phyloP scores from a whole-genome alignment of 2,113 vertebrate genomes.

The Nipponia nippon region DNA sequence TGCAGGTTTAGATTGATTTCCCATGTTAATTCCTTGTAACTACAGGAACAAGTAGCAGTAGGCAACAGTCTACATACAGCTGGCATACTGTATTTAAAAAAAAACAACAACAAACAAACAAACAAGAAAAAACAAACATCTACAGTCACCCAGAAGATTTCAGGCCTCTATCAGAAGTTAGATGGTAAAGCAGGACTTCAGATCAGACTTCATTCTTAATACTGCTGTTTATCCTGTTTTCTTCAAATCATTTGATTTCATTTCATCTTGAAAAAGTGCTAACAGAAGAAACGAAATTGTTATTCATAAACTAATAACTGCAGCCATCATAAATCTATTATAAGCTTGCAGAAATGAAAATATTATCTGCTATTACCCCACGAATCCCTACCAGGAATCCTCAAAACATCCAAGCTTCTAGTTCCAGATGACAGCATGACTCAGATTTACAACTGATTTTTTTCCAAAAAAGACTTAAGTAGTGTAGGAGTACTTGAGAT shows the following conservation, averaged over 20 bases:
- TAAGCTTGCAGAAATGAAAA: background rate
- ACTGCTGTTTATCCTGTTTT: background rate
- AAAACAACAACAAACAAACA: background rate
- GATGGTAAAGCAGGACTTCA: background rate
- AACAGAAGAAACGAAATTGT: background rate
- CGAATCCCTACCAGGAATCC: background rate
- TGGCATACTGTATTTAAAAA: background rate
- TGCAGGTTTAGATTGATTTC: background rate
- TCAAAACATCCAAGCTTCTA: background rate
- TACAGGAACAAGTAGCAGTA: background rate
- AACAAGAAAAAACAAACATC: background rate
- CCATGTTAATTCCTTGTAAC: background rate
- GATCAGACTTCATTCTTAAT: background rate
- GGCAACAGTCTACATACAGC: background rate
- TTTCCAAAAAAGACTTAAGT: background rate
- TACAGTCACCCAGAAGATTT: background rate
- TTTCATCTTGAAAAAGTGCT: background rate
- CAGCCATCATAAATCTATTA: background rate
- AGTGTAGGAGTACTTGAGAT: slow-evolving; percentile 17
- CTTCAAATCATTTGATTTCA: background rate
- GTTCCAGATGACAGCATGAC: slow-evolving; percentile 14
- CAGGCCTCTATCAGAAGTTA: background rate
- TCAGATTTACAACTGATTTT: background rate
- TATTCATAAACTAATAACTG: background rate
- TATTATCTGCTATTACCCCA: background rate